phyloP scores from a whole-genome alignment of 2,113 vertebrate genomes.

The Psephotus haematonotus region DNA sequence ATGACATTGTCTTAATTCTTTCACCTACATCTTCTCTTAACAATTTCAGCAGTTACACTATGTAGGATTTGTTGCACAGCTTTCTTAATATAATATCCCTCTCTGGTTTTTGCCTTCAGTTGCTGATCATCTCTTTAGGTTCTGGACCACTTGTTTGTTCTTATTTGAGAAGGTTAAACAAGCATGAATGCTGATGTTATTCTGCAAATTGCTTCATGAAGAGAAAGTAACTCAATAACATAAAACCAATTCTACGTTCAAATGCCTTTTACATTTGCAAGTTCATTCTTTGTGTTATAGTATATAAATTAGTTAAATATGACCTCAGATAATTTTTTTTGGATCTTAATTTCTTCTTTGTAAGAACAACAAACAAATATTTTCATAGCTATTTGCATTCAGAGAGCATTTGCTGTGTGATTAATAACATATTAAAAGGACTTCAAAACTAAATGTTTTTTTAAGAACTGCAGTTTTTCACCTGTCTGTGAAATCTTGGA shows the following conservation, averaged over 20 bases:
- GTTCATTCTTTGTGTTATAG: background rate
- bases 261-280: background rate
- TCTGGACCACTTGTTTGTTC: background rate
- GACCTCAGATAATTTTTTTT: background rate
- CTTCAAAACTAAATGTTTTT: background rate
- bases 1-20: slow-evolving; percentile 46
- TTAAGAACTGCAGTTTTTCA: background rate
- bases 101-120: background rate
- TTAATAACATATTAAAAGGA: background rate
- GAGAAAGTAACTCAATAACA: background rate
- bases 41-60: background rate
- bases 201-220: background rate
- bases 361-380: background rate
- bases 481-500: background rate
- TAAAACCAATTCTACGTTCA: background rate
- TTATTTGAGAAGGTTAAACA: background rate
- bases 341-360: background rate
- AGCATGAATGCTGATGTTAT: background rate
- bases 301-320: background rate
- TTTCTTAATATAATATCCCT: background rate
- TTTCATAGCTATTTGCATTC: background rate
- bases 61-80: background rate
- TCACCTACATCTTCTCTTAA: slow-evolving; percentile 19
- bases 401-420: background rate
- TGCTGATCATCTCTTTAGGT: background rate